Evolutionary conservation across 2,797 vertebrate species (phyloP), one percentile per base, ranked within the genome.

Genomic region (Selene dorsalis): DNA sequence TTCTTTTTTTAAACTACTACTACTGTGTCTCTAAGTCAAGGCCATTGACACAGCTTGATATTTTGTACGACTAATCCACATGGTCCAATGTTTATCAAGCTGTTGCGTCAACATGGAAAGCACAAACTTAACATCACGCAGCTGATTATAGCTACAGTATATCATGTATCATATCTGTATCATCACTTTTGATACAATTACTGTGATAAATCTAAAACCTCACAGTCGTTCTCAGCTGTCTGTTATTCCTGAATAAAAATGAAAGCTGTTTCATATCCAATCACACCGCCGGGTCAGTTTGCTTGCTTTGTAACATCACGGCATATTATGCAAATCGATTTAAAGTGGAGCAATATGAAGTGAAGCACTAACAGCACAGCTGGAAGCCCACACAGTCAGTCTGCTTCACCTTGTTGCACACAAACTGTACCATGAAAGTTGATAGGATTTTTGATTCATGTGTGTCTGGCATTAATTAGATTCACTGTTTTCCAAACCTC

Each of bases 1-100:
- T 77, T 84, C 17, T 43, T 43, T 16, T 47, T 68, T 52, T 9
- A 8, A 82, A 66, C 32, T 35, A 35, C 32, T 35, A 35, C 32
- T 8, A 35, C 32, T 35, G 5, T 35, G 32, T 35, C 67, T 78
- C 57, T 28, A 17, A 68, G 72, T 60, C 24, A 52, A 53, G 24
- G 39, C 30, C 57, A 57, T 8, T 39, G 28, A 59, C 35, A 20
- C 32, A 13, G 22, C 11, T 26, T 3, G 30, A 14, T 39, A 17
- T 61, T 17, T 55, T 17, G 6, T 41, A 30, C 41, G 61, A 48
- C 32, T 13, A 32, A 61, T 30, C 17, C 26, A 39, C 41, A 58
- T 30, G 48, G 26, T 28, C 1, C 52, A 1, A 39, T 53, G 17
- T 28, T 70, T 24, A 48, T 47, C 12, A 59, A 28, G 39, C 39